Percentiles rank a stretch among this genome's conserved stretches.
Evolutionary conservation across 1,140 invertebrate species (phyloP).

Genomic region (Metaphire vulgaris): DNA sequence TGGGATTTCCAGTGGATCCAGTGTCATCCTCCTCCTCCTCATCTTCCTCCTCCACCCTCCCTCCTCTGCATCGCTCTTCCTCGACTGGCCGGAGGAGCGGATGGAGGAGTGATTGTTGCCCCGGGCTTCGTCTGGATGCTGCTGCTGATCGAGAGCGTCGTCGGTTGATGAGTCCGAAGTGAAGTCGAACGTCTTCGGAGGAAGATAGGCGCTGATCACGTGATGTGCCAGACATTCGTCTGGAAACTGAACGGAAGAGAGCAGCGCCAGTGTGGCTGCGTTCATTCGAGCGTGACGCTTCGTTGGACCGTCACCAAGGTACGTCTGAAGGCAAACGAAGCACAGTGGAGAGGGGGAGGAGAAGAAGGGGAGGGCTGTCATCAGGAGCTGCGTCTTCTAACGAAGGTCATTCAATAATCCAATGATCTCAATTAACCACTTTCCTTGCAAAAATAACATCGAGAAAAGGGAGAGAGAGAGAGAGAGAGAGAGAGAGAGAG

Average conservation of each 20-base stretch:
- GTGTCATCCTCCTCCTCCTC: no score
- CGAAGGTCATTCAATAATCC: background rate
- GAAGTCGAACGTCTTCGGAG: background rate
- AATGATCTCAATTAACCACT: background rate
- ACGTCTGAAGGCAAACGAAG: background rate
- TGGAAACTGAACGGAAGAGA: background rate
- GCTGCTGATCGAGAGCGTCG: background rate
- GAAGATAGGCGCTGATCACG: background rate
- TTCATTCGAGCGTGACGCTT: background rate
- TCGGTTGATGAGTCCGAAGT: background rate
- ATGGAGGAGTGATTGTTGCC: no score
- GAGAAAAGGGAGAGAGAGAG: no score
- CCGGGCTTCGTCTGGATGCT: background rate
- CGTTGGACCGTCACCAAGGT: constrained; percentile 23
- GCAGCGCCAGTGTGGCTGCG: background rate
- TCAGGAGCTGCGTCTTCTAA: no score
- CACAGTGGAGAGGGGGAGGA: no score
- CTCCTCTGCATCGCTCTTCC: no score
- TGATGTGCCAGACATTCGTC: background rate
- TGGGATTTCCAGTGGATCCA: background rate
- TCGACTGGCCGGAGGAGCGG: no score
- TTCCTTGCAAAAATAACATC: no score
- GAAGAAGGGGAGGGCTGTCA: no score
- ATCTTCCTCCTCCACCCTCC: no score
- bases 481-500: no score